Conservation (phyloP, 2,888 invertebrate genomes). For the Tachina grossa region DNA sequence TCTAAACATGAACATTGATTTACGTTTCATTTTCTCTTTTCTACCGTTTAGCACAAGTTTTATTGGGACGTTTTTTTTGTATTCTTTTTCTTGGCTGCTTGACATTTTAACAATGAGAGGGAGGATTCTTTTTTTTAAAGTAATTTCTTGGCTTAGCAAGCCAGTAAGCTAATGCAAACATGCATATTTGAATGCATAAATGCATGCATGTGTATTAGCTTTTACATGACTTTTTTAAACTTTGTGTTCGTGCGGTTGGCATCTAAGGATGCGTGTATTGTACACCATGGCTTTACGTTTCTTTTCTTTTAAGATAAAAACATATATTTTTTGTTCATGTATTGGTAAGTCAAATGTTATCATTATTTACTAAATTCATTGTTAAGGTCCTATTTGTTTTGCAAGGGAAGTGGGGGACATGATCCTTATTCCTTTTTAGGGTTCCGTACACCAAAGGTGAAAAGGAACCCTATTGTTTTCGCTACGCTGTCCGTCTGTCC, state of each 20-base stretch:
- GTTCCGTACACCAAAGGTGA: no score
- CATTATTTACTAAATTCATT: constrained; percentile 41
- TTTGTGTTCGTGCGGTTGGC: background rate
- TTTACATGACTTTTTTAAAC: no score
- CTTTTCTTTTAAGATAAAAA: background rate
- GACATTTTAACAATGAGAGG: constrained; percentile 16
- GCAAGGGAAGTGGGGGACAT: background rate
- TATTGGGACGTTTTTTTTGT: constrained; percentile 6
- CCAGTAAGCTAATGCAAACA: constrained; percentile 16
- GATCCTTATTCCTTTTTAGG: background rate
- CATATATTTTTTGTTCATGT: constrained; percentile 7
- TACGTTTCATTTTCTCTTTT: constrained; percentile 46
- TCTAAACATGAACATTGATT: constrained; percentile 58
- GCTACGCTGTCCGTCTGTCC: no score
- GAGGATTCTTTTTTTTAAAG: constrained; percentile 1
- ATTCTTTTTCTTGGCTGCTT: constrained; percentile 6
- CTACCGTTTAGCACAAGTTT: constrained; percentile 47
- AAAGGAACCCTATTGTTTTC: no score
- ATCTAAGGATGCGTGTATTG: background rate
- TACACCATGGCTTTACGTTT: constrained; percentile 4
- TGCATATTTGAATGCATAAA: constrained; percentile 12
- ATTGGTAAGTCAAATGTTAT: constrained; percentile 52
- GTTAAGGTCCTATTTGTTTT: constrained; percentile 18
- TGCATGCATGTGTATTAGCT: background rate
- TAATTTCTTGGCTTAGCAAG: background rate